Evolutionary conservation across 2,113 vertebrate species (phyloP).

Genomic region (Cinclus cinclus): DNA sequence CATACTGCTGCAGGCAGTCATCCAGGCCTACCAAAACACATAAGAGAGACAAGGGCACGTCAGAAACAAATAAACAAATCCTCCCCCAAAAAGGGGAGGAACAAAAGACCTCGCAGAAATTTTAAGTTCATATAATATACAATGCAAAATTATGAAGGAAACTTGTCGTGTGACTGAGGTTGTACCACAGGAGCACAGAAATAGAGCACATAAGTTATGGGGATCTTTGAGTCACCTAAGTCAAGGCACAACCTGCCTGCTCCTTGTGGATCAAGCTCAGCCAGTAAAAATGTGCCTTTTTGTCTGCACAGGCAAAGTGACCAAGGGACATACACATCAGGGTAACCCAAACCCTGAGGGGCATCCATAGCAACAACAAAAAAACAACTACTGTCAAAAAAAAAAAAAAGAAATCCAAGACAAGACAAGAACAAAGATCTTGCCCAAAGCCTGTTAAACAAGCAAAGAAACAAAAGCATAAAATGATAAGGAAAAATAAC

Average conservation of each 20-base stretch:
- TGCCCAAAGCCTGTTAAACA: background rate
- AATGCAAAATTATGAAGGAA: background rate
- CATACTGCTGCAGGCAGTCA: constrained; percentile 92
- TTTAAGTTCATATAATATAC: background rate
- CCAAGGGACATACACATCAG: rapidly evolving
- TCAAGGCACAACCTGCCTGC: background rate
- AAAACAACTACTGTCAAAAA: background rate
- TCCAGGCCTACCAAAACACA: constrained; percentile 83
- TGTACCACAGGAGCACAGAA: rapidly evolving
- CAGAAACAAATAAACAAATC: background rate
- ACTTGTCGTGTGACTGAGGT: background rate
- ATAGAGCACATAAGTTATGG: rapidly evolving
- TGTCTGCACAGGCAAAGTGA: background rate
- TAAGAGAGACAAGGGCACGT: background rate
- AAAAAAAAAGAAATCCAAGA: background rate
- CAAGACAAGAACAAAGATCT: background rate
- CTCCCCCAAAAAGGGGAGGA: background rate
- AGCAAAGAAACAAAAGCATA: background rate
- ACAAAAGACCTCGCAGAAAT: background rate
- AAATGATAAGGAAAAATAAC: background rate
- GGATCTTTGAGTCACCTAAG: background rate
- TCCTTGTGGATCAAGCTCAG: background rate
- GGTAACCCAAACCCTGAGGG: background rate
- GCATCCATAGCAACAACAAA: background rate
- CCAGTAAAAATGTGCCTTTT: background rate